Conservation (phyloP, 2,113 vertebrate species). For the Manacus vitellinus region DNA sequence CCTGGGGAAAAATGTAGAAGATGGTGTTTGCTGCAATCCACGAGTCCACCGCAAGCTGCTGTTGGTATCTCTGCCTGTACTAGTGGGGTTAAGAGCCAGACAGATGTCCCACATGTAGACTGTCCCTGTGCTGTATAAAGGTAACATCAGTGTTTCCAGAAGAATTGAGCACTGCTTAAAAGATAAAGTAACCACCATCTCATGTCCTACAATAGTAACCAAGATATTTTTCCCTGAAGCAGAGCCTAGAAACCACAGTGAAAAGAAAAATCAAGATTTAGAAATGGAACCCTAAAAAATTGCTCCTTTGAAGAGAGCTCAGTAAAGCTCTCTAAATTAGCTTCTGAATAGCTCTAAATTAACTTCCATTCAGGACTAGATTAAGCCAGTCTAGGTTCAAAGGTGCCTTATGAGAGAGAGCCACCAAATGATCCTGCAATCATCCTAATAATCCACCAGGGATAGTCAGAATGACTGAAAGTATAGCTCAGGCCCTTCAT, state of each 20-base stretch:
- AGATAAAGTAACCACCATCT: background rate
- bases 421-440: slow-evolving; percentile 59
- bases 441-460: slow-evolving; percentile 39
- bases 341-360: slow-evolving; percentile 59
- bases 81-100: background rate
- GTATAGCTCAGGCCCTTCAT: background rate
- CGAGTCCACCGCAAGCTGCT: background rate
- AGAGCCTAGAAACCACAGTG: background rate
- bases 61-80: background rate
- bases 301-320: slow-evolving; percentile 28
- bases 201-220: background rate
- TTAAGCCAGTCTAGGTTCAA: slow-evolving; percentile 52
- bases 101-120: background rate
- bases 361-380: slow-evolving; percentile 56
- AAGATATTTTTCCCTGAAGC: background rate
- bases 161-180: background rate
- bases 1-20: background rate
- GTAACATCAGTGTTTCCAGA: background rate
- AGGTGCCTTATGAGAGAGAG: slow-evolving; percentile 14
- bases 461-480: background rate
- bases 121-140: background rate
- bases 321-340: slow-evolving; percentile 47
- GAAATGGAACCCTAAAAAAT: slow-evolving; percentile 33
- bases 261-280: background rate
- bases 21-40: background rate